Evolutionary conservation across 1,140 invertebrate species (phyloP).

Genomic region (Elymnias hypermnestra): DNA sequence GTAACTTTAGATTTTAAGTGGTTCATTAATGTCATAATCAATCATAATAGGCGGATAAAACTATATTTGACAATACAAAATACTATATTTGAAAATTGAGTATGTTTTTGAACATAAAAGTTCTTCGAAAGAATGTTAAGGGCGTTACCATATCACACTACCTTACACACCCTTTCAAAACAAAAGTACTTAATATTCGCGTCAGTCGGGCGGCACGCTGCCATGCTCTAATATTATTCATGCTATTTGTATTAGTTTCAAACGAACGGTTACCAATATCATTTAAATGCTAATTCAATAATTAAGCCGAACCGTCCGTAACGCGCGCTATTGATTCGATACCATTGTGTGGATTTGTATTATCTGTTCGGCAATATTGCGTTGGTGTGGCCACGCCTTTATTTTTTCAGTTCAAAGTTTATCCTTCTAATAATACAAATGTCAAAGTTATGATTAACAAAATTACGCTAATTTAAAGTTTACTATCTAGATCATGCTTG

Average conservation of each 20-base stretch:
- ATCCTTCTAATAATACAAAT: too few species aligned
- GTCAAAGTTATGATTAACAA: too few species aligned
- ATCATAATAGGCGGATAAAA: too few species aligned
- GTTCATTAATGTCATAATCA: too few species aligned
- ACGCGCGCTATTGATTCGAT: slow-evolving; percentile 41
- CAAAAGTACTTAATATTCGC: slow-evolving; percentile 52
- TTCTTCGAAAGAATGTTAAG: too few species aligned
- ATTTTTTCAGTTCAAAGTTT: too few species aligned
- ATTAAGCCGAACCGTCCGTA: slow-evolving; percentile 67
- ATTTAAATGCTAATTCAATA: slow-evolving; percentile 78
- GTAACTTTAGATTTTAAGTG: too few species aligned
- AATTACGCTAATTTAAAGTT: too few species aligned
- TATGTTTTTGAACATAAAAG: too few species aligned
- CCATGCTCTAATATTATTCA: slow-evolving; percentile 65
- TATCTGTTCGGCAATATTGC: slow-evolving; percentile 26
- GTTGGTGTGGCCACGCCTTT: slow-evolving; percentile 7
- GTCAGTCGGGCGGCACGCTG: slow-evolving; percentile 34
- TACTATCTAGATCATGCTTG: too few species aligned
- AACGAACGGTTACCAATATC: slow-evolving; percentile 76
- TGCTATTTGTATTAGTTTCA: slow-evolving; percentile 77
- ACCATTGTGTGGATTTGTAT: slow-evolving; percentile 38
- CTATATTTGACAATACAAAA: too few species aligned
- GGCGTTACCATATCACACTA: neutral
- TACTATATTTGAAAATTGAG: too few species aligned
- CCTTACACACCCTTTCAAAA: slow-evolving; percentile 21